These are phyloP conservation scores for Zaprionus obscuricornis DNA, from an alignment of 2,888 invertebrate genomes.

Conservation along the genomic window DNA sequence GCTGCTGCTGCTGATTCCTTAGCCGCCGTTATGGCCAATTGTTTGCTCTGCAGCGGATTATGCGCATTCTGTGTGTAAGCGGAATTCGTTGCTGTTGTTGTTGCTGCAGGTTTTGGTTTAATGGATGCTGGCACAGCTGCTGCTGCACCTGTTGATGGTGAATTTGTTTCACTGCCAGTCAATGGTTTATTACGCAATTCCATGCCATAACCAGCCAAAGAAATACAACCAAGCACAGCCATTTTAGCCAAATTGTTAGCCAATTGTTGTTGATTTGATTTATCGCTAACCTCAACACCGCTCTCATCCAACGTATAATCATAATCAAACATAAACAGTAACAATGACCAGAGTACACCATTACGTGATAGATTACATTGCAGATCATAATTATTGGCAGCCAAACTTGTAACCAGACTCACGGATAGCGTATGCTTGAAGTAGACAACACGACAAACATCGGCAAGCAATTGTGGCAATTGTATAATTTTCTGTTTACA, in stretches of 20 bases:
- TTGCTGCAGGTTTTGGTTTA: constrained; percentile 45
- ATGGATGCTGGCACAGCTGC: constrained; percentile 47
- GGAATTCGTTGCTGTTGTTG: constrained; percentile 48
- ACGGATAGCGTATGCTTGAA: constrained; percentile 96
- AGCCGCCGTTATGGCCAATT: constrained; percentile 73
- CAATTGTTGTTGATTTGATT: constrained; percentile 95
- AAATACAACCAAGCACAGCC: constrained; percentile 92
- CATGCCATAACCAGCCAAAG: constrained; percentile 88
- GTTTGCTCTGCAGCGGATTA: constrained; percentile 82
- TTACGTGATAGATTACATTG: constrained; percentile 93
- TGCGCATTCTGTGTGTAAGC: constrained; percentile 83
- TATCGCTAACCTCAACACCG: constrained; percentile 93
- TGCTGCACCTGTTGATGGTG: constrained; percentile 33
- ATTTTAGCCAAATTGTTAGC: constrained; percentile 96
- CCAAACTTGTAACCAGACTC: constrained; percentile 94
- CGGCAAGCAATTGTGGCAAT: constrained; percentile 93
- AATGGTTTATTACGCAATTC: constrained; percentile 65
- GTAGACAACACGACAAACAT: constrained; percentile 93
- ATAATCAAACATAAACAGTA: constrained; percentile 95
- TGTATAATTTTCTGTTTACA: constrained; percentile 95
- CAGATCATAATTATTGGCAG: constrained; percentile 90
- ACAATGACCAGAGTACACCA: constrained; percentile 95
- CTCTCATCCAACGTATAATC: constrained; percentile 99
- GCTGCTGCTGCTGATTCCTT: constrained; percentile 51
- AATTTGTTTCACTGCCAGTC: constrained; percentile 55